A percentile compares a stretch with the other conserved stretches of the same genome.
Conservation (phyloP, 2,888 invertebrate genomes). For the Xylota sylvarum region DNA sequence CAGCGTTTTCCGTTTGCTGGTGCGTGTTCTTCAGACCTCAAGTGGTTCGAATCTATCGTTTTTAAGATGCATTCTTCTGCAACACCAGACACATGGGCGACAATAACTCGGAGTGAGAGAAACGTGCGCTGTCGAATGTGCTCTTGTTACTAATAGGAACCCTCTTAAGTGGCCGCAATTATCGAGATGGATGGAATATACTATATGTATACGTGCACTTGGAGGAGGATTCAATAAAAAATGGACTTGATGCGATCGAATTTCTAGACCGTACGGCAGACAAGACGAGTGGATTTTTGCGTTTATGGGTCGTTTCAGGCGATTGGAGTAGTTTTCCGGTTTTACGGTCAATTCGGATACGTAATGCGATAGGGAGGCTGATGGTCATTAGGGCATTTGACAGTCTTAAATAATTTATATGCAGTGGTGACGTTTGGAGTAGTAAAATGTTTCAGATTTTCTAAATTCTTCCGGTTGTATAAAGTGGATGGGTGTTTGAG, state of each 20-base stretch:
- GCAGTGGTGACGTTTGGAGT: neutral
- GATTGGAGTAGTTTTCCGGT: constrained; percentile 54
- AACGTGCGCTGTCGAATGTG: constrained; percentile 44
- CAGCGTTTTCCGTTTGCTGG: constrained; percentile 36
- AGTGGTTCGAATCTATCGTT: constrained; percentile 42
- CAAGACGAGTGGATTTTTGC: neutral
- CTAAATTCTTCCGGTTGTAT: constrained; percentile 21
- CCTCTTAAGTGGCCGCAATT: constrained; percentile 75
- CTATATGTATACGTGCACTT: neutral
- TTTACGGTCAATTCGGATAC: constrained; percentile 68
- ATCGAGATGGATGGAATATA: constrained; percentile 40
- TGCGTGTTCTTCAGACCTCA: constrained; percentile 37
- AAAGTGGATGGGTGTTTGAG: neutral
- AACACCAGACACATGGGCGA: constrained; percentile 74
- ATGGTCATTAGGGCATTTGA: constrained; percentile 13
- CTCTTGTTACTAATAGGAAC: constrained; percentile 63
- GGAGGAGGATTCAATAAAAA: constrained; percentile 35
- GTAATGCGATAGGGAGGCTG: constrained; percentile 50
- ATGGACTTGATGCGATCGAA: constrained; percentile 46
- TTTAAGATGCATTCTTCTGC: constrained; percentile 37
- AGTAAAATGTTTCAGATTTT: neutral
- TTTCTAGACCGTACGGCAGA: constrained; percentile 51
- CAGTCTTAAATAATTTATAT: neutral
- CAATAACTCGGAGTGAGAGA: constrained; percentile 46
- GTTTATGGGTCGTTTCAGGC: constrained; percentile 23